Percentiles rank a stretch among this genome's conserved stretches.
Evolutionary conservation across 1,140 invertebrate species (phyloP).

Genomic region (Achroia grisella): DNA sequence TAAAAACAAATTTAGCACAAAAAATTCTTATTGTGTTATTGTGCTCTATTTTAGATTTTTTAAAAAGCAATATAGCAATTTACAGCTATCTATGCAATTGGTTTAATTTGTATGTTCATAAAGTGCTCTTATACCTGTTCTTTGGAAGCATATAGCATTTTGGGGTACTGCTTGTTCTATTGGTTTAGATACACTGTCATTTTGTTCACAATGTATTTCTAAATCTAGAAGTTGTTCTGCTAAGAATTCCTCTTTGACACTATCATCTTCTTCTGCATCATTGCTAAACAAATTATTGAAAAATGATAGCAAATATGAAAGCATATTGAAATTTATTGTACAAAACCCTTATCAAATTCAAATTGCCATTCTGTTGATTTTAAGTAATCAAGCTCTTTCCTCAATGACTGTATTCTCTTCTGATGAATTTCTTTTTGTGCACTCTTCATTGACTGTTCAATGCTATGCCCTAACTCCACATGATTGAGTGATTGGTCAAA

Average conservation of each 20-base stretch:
- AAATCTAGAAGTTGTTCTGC: constrained; percentile 50
- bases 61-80: no score
- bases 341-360: constrained; percentile 70
- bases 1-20: no score
- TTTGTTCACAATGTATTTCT: constrained; percentile 32
- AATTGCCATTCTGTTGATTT: constrained; percentile 82
- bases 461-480: constrained; percentile 39
- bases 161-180: constrained; percentile 18
- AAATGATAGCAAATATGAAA: constrained; percentile 40
- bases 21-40: no score
- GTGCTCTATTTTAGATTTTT: no score
- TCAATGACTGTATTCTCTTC: constrained; percentile 77
- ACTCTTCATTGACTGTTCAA: constrained; percentile 52
- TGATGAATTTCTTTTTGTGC: constrained; percentile 66
- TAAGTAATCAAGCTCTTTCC: constrained; percentile 79
- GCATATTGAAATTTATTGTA: constrained; percentile 47
- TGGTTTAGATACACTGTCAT: constrained; percentile 8
- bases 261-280: constrained; percentile 27
- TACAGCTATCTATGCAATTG: no score
- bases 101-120: no score
- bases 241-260: constrained; percentile 45
- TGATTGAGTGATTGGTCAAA: constrained; percentile 55
- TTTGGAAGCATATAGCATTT: constrained; percentile 41
- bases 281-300: constrained; percentile 36
- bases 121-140: constrained; percentile 37